Evolutionary conservation across 1,140 invertebrate genomes (phyloP).

Genomic region (Drosophila orosa): DNA sequence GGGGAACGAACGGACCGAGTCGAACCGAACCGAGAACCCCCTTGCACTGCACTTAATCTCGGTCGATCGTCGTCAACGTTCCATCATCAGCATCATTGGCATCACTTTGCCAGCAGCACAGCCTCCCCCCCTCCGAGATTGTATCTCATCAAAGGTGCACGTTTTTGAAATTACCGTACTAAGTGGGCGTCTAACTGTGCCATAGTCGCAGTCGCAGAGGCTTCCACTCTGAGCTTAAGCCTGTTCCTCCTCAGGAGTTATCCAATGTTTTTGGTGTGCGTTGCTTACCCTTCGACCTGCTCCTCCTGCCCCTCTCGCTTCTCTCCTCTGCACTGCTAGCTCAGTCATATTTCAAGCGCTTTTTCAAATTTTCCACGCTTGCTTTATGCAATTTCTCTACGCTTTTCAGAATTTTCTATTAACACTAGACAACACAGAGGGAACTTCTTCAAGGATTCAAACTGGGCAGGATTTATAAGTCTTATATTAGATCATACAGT

Average conservation of each 20-base stretch:
- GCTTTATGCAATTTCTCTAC: constrained; percentile 75
- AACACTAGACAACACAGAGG: constrained; percentile 47
- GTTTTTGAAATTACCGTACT: constrained; percentile 83
- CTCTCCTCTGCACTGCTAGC: constrained; percentile 1
- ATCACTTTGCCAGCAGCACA: constrained; percentile 28
- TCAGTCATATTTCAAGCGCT: constrained; percentile 56
- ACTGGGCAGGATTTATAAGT: no score
- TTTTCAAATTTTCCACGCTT: constrained; percentile 80
- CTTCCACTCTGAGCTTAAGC: not conserved
- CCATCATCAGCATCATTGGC: constrained; percentile 58
- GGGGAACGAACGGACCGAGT: constrained; percentile 2
- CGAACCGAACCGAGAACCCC: constrained; percentile 1
- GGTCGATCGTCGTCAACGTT: constrained; percentile 60
- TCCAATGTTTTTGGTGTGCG: constrained; percentile 35
- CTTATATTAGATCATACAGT: no score
- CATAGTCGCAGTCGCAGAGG: constrained; percentile 27
- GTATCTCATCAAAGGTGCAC: constrained; percentile 82
- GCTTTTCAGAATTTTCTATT: constrained; percentile 55
- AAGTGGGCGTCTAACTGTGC: constrained; percentile 83
- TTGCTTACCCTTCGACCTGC: constrained; percentile 58
- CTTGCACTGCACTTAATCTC: constrained; percentile 71
- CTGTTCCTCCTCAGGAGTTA: constrained; percentile 23
- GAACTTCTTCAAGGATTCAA: not conserved
- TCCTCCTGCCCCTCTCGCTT: constrained; percentile 6
- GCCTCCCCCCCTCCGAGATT: constrained; percentile 54